A percentile compares a stretch with the other conserved stretches of the same genome.
Evolutionary conservation across 2,888 invertebrate genomes (phyloP).

Genomic region (Polyommatus icarus): DNA sequence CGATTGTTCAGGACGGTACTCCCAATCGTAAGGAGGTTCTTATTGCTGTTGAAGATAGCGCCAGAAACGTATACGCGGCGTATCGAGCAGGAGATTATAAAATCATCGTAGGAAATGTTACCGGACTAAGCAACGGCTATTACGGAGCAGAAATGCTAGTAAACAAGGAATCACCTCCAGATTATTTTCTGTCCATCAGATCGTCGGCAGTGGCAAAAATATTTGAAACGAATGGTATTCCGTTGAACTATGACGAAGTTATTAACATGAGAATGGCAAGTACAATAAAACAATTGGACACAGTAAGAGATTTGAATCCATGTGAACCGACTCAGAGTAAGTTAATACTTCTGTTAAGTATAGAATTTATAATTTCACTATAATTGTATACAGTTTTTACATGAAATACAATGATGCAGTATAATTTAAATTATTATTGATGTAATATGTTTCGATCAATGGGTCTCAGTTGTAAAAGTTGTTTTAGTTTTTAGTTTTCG

Average conservation of each 20-base stretch:
- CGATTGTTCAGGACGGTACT: conserved; percentile 71
- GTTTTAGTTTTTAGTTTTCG: background rate
- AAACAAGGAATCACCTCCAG: conserved; percentile 56
- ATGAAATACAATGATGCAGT: no score
- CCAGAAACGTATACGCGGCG: conserved; percentile 75
- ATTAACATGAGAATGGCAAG: conserved; percentile 54
- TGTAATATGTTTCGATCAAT: background rate
- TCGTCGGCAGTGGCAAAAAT: conserved; percentile 56
- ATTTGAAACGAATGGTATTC: conserved; percentile 58
- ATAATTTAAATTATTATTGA: background rate
- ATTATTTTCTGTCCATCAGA: conserved; percentile 58
- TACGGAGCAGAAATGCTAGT: conserved; percentile 61
- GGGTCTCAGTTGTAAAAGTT: background rate
- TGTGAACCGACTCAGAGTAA: conserved; percentile 66
- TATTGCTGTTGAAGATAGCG: conserved; percentile 79
- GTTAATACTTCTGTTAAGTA: conserved; percentile 41
- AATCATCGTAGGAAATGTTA: conserved; percentile 80
- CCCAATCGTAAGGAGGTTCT: conserved; percentile 79
- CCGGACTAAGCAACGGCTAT: conserved; percentile 61
- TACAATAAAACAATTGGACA: conserved; percentile 59
- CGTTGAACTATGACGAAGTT: conserved; percentile 54
- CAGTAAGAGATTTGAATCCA: conserved; percentile 54
- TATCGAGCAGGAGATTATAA: conserved; percentile 83
- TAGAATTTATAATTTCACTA: background rate
- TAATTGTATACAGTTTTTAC: background rate